Base-by-base conservation (phyloP, 2,888 invertebrate species). In the Aphodius sticticus region DNA sequence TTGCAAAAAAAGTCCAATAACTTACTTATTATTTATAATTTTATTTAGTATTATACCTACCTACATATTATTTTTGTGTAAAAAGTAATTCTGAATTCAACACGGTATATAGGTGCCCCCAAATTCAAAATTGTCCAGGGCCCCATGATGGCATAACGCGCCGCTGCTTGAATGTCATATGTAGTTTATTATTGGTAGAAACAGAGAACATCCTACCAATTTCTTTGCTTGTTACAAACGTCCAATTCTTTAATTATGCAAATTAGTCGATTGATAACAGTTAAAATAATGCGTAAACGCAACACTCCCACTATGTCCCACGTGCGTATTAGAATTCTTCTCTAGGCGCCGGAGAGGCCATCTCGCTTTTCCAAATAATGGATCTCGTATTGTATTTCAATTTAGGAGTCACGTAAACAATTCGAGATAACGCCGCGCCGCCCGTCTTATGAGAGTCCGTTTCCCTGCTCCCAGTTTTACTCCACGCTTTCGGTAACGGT, bases 371-470 rank as follows among this genome's bases (percentile, higher is more conserved):
- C 53, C 53, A 9, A 53, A 53, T 53, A 53, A 53, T 53, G 53
- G 53, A 53, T 53, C 53, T 53, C 53, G 53, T 53, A 53, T 53
- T 53, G 53, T 53, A 53, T 53, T 53, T 53, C 53, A 53, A 53
- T 53, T 53, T 53, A 53, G 53, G 53, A 53, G 53, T 53, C 53
- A 53, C 53, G 53, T 53, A 53, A 53, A 53, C 53, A 53, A 53
- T 53, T 53, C 53, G 53, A 53, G 53, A 53, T 53, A 53, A 53
- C 53, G 53, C 53, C 6, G 53, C 53, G 53, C 12, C 53, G 7
- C 53, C 7, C 53, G 12, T 26, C 26, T 26, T 26, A 26, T 26
- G 53, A 53, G 53, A 53, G 53, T 53, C 53, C 53, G 7, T 53
- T 53, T 53, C 6, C 53, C 6, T 53, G 53, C 12, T 53, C 4